phyloP scores from a whole-genome alignment of 2,888 invertebrate genomes.

The Escarpia spicata region DNA sequence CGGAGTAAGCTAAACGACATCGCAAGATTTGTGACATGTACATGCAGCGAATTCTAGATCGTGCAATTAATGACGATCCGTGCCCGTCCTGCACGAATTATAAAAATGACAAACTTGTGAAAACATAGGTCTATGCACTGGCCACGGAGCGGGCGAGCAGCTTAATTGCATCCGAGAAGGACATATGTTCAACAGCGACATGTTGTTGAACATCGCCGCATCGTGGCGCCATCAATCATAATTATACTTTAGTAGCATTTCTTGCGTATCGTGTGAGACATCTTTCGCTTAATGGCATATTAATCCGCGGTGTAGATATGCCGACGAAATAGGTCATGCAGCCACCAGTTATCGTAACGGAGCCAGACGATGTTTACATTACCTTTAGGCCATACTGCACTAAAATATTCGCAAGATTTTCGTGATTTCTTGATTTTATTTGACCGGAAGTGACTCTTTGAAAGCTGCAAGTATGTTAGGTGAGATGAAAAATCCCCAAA shows the following conservation, averaged over 20 bases:
- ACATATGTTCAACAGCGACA: background rate
- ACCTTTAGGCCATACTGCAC: background rate
- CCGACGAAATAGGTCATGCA: background rate
- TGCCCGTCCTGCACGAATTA: background rate
- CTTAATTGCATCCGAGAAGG: background rate
- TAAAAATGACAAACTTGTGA: background rate
- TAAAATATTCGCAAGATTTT: background rate
- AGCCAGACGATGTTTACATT: background rate
- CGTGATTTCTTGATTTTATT: background rate
- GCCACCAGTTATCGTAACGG: background rate
- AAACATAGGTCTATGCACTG: background rate
- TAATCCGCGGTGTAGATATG: background rate
- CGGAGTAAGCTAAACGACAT: background rate
- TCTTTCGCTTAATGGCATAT: background rate
- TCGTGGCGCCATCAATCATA: background rate
- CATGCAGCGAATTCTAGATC: background rate
- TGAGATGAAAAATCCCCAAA: no score
- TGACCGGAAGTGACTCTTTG: background rate
- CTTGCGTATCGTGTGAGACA: background rate
- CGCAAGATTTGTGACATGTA: background rate
- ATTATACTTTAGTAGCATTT: background rate
- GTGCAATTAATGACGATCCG: background rate
- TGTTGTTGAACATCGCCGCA: background rate
- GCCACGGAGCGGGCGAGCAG: background rate
- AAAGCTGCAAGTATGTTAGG: no score